Percentiles rank a stretch among this genome's conserved stretches.
These are phyloP conservation scores for Malurus alboscapulatus DNA, from an alignment of 2,113 vertebrate species.

Conservation along the genomic window DNA sequence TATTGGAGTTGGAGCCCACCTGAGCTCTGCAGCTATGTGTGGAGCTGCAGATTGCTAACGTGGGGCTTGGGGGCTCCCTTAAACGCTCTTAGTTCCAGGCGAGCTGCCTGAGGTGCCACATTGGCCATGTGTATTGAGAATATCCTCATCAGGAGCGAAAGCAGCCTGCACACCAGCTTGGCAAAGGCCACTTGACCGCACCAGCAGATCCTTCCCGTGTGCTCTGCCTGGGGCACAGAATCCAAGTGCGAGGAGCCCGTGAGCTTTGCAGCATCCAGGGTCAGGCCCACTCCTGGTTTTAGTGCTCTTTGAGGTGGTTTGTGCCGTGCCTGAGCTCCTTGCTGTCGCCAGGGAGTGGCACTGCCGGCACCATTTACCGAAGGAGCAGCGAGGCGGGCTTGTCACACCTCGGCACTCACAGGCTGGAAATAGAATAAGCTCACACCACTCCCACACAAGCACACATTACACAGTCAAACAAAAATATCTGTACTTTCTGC, in stretches of 20 bases:
- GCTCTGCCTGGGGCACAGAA: neutral
- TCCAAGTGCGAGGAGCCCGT: neutral
- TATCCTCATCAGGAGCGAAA: neutral
- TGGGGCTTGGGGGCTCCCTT: neutral
- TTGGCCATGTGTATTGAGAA: fast-evolving
- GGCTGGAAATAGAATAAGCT: slow-evolving; percentile 54
- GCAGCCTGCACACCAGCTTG: neutral
- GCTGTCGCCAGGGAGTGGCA: neutral
- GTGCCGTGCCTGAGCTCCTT: neutral
- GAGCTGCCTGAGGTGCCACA: neutral
- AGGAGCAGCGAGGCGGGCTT: neutral
- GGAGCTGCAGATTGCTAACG: neutral
- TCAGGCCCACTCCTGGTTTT: neutral
- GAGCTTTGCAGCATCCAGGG: neutral
- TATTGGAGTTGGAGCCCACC: neutral
- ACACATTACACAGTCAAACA: slow-evolving; percentile 43
- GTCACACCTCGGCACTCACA: slow-evolving; percentile 26
- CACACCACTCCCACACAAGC: slow-evolving; percentile 50
- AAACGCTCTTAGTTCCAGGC: neutral
- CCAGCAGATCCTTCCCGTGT: neutral
- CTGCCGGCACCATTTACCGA: neutral
- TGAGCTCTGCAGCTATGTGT: neutral
- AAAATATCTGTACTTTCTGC: slow-evolving; percentile 63
- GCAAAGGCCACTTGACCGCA: neutral
- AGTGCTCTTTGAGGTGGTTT: fast-evolving